Base-by-base conservation (phyloP, 2,888 invertebrate species). In the Galerucella calmariensis region DNA sequence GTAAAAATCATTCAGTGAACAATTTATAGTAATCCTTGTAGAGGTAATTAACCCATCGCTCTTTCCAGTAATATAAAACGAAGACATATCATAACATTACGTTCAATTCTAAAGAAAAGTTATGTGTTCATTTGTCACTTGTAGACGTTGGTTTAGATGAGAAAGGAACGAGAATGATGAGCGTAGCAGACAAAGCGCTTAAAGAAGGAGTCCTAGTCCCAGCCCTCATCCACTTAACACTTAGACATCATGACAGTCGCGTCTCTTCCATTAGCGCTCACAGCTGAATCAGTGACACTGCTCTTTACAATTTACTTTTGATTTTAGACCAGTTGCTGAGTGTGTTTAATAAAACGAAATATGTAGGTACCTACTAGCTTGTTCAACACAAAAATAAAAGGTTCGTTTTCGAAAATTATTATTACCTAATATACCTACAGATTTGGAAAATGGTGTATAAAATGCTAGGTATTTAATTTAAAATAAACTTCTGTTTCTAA, bases 101-200 rank as follows among this genome's bases (percentile, higher is more conserved):
- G 67, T 1, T 67, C n/a, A 53, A 53, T 75, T 76, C 78, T 80
- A 80, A 85, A 85, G 85, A 85, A 82, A 85, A 85, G 85, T 80
- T 85, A 84, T 84, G 82, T 83, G 84, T 85, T 86, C 86, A 86
- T 86, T 86, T 85, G 85, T 86, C 86, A 86, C 84, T 81, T 76
- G 77, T 71, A 74, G 76, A 73, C 20, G 62, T n/a, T 62, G 62
- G 62, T 62, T 62, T 41, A 35, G 35, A 20, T 62, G 16, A 63
- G 59, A 67, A 65, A 58, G 72, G 75, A 73, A 73, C 79, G 77
- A 73, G 79, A 81, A 56, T 51, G 51, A 63, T 24, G 59, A 44
- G 56, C 2, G 4, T 53, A 70, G 70, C 70, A 70, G 63, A 70
- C 70, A 70, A 70, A 62, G 35, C 62, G 8, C 10, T 24, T 59